A percentile compares a stretch with the other conserved stretches of the same genome.
Conservation (phyloP, 2,113 vertebrate species). For the Heteronetta atricapilla region DNA sequence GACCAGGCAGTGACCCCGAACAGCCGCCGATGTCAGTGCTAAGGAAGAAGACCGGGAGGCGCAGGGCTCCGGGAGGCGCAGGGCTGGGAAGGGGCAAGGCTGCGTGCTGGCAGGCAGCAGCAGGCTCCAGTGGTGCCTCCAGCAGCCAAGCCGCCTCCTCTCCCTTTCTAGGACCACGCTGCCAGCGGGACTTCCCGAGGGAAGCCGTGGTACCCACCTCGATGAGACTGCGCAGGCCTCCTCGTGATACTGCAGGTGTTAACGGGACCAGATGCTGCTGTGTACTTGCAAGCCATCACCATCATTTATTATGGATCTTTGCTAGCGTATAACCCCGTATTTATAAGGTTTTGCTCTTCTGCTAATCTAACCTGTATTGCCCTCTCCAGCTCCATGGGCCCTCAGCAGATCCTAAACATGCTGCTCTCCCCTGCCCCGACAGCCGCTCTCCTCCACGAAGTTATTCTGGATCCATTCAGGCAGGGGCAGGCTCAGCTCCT, state of each 20-base stretch:
- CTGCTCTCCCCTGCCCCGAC: background rate
- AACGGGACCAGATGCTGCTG: background rate
- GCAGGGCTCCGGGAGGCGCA: background rate
- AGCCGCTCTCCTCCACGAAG: background rate
- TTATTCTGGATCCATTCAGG: slow-evolving; percentile 16
- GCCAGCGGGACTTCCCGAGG: background rate
- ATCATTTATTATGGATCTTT: background rate
- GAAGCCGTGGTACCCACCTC: background rate
- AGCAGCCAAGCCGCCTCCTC: background rate
- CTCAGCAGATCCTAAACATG: background rate
- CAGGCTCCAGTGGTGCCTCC: background rate
- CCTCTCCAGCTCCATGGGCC: background rate
- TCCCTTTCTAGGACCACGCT: accelerated
- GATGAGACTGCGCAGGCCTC: accelerated
- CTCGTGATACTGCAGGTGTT: background rate
- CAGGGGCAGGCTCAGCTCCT: slow-evolving; percentile 21
- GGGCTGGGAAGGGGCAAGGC: background rate
- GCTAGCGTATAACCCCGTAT: background rate
- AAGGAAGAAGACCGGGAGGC: slow-evolving; percentile 8
- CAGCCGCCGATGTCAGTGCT: background rate
- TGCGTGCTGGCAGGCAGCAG: background rate
- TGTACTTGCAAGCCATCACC: accelerated
- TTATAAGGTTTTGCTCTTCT: background rate
- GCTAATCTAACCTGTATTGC: background rate
- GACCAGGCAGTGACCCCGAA: background rate